Percentiles rank a stretch among this genome's conserved stretches.
Evolutionary conservation across 2,888 invertebrate species (phyloP).

Genomic region (Elmis aenea): DNA sequence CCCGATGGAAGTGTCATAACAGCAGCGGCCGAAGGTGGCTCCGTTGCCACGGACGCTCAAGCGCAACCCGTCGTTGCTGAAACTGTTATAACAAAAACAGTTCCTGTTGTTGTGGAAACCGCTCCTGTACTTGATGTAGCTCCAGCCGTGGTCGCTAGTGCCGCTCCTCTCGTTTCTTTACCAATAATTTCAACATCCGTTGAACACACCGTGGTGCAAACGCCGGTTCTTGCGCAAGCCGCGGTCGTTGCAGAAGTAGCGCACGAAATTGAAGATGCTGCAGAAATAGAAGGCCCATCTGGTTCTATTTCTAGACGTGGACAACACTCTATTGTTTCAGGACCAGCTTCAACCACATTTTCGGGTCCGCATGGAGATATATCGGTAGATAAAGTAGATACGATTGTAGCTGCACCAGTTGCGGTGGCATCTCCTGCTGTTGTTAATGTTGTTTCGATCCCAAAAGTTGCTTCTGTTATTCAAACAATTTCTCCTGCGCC

Average conservation of each 20-base stretch:
- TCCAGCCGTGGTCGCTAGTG: constrained; percentile 11
- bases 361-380: constrained; percentile 29
- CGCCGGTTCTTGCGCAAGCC: constrained; percentile 19
- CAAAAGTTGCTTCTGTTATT: neutral
- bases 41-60: constrained; percentile 16
- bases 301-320: constrained; percentile 38
- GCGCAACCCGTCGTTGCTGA: constrained; percentile 6
- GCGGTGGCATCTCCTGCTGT: constrained; percentile 16
- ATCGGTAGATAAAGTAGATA: constrained; percentile 18
- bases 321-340: constrained; percentile 37
- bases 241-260: constrained; percentile 31
- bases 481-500: constrained; percentile 3
- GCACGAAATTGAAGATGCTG: constrained; percentile 28
- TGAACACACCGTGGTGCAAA: constrained; percentile 22
- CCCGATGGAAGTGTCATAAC: constrained; percentile 43
- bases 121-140: constrained; percentile 7
- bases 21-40: constrained; percentile 34
- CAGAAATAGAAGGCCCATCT: constrained; percentile 38
- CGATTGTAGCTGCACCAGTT: constrained; percentile 14
- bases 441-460: too few species aligned
- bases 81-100: constrained; percentile 7
- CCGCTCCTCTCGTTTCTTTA: constrained; percentile 2
- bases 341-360: constrained; percentile 41
- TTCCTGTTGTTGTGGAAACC: neutral
- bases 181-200: constrained; percentile 16